Base-by-base conservation (phyloP, 2,113 vertebrate species). In the Otis tarda region DNA sequence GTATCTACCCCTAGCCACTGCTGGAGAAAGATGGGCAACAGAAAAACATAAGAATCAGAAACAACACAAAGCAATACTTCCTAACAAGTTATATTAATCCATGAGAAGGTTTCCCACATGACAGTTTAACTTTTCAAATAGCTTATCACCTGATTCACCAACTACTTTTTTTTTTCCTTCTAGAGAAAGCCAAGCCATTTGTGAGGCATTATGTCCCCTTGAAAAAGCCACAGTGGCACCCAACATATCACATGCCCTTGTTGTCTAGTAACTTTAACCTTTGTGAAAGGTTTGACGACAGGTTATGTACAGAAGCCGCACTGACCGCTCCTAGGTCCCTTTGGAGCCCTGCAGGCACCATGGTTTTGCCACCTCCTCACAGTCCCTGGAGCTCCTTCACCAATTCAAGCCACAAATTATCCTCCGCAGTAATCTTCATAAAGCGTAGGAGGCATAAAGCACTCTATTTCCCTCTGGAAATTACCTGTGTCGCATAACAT, bases 291-390 rank as follows among this genome's bases (percentile, higher is more conserved):
- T 87, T 73, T 79, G 30, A 35, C 4, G 8, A 63, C 25, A 39
- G 1, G 0, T 35, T 71, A 16, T 0, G 0, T 2, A 6, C 39
- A 60, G 70, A 57, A 70, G 30, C 25, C 2, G 0, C 52, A 30
- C 22, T 28, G 49, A 15, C 60, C 7, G 0, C 61, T 92, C 33
- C 49, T 0, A 0, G 12, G 17, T 61, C 59, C 27, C 64, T 33
- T 0, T 0, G 25, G 43, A 90, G 14, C 39, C 9, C 25, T 41
- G 30, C 0, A 1, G 22, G 33, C 47, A 68, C 53, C 1, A 0
- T 22, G 17, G 59, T 24, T 91, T 69, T 49, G 33, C n/a, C 10
- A 30, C 45, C 55, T 88, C 30, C 63, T 83, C 60, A 8, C 10
- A 31, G 30, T 78, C 45, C 12, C 68, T 61, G 60, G 59, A 74